Evolutionary conservation across 2,797 vertebrate genomes (phyloP).

Genomic region (Sebastes minor): DNA sequence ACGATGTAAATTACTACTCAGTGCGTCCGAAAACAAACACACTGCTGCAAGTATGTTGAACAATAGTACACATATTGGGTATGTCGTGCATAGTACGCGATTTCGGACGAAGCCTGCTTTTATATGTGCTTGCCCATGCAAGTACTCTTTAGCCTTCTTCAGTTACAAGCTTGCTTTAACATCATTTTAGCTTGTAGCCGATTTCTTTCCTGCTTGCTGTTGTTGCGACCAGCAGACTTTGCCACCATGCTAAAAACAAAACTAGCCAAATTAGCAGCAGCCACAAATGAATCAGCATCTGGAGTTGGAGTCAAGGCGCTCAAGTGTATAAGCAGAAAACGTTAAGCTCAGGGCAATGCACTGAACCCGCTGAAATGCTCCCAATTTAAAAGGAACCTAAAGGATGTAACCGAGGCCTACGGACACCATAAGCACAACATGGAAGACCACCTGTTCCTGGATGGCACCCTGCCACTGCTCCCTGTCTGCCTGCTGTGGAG

Average conservation of each 20-base stretch:
- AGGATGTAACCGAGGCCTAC: constrained; percentile 74
- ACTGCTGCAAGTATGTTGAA: too few species aligned
- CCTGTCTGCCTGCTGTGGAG: constrained; percentile 85
- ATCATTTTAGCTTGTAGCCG: neutral
- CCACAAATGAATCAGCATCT: neutral
- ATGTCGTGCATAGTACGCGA: too few species aligned
- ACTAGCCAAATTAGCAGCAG: constrained; percentile 4
- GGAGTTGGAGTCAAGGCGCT: neutral
- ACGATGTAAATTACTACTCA: too few species aligned
- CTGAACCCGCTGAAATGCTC: constrained; percentile 34
- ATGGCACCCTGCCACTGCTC: constrained; percentile 78
- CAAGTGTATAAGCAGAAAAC: constrained; percentile 22
- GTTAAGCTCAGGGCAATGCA: constrained; percentile 26
- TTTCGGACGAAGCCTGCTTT: too few species aligned
- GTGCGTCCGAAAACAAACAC: too few species aligned
- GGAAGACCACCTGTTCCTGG: constrained; percentile 78
- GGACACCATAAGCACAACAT: constrained; percentile 74
- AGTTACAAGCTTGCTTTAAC: neutral
- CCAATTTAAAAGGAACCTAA: constrained; percentile 61
- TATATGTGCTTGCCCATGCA: too few species aligned
- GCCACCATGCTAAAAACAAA: constrained; percentile 6
- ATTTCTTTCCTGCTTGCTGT: neutral
- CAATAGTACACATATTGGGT: too few species aligned
- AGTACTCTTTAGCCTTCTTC: neutral
- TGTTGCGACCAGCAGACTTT: neutral